Evolutionary conservation across 2,113 vertebrate species (phyloP).

Genomic region (Isichthys henryi): DNA sequence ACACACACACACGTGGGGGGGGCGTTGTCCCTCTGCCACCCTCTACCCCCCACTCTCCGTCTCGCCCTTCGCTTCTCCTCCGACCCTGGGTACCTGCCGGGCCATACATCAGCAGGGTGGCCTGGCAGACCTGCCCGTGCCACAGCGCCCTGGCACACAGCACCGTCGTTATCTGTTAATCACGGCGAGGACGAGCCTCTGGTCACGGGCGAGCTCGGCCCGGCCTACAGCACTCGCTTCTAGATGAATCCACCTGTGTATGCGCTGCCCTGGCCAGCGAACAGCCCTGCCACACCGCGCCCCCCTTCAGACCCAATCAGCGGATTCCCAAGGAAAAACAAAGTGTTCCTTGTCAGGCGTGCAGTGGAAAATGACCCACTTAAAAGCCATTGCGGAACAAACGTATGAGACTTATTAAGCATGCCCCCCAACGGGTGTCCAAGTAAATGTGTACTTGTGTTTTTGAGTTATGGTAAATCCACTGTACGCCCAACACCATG

Average conservation of each 20-base stretch:
- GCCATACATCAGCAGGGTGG: slow-evolving; percentile 53
- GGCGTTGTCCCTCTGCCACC: not conserved
- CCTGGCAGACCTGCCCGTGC: slow-evolving; percentile 46
- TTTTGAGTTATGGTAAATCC: not conserved
- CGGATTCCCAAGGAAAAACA: not conserved
- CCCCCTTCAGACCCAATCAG: not conserved
- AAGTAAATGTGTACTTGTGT: not conserved
- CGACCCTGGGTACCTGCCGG: slow-evolving; percentile 33
- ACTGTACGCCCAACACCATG: not conserved
- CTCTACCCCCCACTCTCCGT: not conserved
- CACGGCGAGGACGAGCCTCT: slow-evolving; percentile 50
- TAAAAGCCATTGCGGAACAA: not conserved
- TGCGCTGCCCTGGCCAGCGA: not conserved
- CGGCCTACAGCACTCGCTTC: not conserved
- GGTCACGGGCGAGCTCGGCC: slow-evolving; percentile 35
- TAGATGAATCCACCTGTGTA: slow-evolving; percentile 9
- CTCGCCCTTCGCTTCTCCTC: slow-evolving; percentile 5
- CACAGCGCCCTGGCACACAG: slow-evolving; percentile 59
- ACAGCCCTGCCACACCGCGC: not conserved
- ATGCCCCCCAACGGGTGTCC: not conserved
- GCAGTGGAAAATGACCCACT: not conserved
- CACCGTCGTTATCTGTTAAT: slow-evolving; percentile 63
- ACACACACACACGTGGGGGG: not conserved
- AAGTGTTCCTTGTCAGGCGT: not conserved
- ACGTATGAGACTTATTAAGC: not conserved